phyloP scores from a whole-genome alignment of 1,140 invertebrate genomes.

The Bombus impatiens region DNA sequence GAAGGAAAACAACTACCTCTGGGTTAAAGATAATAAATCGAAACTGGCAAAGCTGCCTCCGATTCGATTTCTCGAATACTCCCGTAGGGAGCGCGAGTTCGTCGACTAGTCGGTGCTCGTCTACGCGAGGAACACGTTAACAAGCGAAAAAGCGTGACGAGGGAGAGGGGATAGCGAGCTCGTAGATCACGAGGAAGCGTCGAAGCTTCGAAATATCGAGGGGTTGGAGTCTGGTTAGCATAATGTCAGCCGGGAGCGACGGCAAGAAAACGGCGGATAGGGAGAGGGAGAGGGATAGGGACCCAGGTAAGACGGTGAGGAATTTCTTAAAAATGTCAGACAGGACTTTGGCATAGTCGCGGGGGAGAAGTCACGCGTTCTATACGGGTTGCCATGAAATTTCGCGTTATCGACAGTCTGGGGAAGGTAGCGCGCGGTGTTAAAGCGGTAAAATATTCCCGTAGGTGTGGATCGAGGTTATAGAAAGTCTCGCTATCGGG shows the following conservation, averaged over 20 bases:
- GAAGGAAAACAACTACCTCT: conserved; percentile 1
- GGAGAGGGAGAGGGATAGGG: neutral
- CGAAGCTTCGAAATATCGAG: conserved; percentile 74
- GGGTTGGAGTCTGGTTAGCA: conserved; percentile 75
- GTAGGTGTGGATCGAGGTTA: conserved; percentile 16
- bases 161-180: conserved; percentile 47
- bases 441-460: conserved; percentile 53
- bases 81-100: neutral
- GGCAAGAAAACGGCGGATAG: conserved; percentile 43
- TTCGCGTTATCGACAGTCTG: conserved; percentile 61
- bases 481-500: conserved; percentile 6
- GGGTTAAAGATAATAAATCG: conserved; percentile 32
- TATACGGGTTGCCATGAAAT: conserved; percentile 58
- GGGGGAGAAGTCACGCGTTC: conserved; percentile 54
- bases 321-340: conserved; percentile 80
- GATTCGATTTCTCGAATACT: conserved; percentile 20
- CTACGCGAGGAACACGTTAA: conserved; percentile 36
- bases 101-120: neutral
- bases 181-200: conserved; percentile 74
- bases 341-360: conserved; percentile 43
- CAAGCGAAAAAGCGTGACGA: conserved; percentile 20
- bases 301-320: conserved; percentile 59
- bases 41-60: conserved; percentile 19
- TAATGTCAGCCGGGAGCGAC: conserved; percentile 75
- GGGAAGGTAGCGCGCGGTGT: neutral